These are phyloP conservation scores for Microhierax caerulescens DNA, from an alignment of 2,797 vertebrate species.

Conservation along the genomic window DNA sequence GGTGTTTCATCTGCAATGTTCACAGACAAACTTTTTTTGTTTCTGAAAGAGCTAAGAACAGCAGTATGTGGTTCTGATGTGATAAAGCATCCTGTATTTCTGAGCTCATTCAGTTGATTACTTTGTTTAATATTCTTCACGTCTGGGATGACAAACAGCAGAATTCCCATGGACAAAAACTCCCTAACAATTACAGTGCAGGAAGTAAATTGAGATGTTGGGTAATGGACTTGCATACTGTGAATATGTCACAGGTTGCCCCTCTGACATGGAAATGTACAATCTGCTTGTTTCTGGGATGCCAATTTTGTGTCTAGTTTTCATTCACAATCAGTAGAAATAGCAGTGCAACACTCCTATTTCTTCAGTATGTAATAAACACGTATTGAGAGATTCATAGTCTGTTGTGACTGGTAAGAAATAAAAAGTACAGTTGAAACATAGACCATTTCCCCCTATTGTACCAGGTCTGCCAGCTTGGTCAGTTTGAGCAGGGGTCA, in stretches of 20 bases:
- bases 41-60: background rate
- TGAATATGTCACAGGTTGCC: background rate
- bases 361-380: background rate
- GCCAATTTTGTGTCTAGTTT: background rate
- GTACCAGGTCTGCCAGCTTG: background rate
- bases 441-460: background rate
- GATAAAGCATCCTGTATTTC: background rate
- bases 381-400: background rate
- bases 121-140: background rate
- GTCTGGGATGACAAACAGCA: background rate
- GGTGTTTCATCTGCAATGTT: background rate
- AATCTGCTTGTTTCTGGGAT: background rate
- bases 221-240: background rate
- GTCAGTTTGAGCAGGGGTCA: background rate
- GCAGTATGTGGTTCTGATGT: background rate
- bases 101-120: background rate
- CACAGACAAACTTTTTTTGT: background rate
- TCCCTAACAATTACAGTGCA: background rate
- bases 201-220: background rate
- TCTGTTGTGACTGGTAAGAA: background rate
- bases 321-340: background rate
- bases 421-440: background rate
- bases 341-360: background rate
- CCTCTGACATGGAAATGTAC: background rate
- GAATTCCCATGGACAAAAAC: background rate